Percentiles rank a stretch among this genome's conserved stretches.
Evolutionary conservation across 1,140 invertebrate species (phyloP).

Genomic region (Tetramorium simillimum): DNA sequence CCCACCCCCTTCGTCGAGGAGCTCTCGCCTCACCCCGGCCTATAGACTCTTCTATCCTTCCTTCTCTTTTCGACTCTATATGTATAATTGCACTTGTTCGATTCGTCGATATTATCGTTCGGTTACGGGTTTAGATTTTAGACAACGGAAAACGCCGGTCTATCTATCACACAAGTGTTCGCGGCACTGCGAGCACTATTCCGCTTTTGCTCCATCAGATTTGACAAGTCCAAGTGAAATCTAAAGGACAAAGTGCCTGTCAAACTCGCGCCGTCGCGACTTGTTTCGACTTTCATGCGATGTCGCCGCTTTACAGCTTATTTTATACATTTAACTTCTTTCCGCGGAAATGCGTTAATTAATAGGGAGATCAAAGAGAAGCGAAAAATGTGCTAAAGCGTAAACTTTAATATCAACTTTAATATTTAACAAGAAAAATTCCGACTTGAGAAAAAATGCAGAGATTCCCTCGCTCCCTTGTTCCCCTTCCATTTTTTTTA

Average conservation of each 20-base stretch:
- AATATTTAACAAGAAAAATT: background rate
- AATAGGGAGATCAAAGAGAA: background rate
- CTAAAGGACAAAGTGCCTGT: background rate
- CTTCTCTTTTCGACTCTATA: background rate
- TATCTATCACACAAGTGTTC: background rate
- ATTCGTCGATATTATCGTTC: background rate
- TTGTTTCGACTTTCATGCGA: background rate
- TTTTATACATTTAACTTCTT: background rate
- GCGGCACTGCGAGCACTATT: background rate
- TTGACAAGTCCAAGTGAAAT: background rate
- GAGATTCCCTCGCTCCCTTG: background rate
- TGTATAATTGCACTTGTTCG: background rate
- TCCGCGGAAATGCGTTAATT: background rate
- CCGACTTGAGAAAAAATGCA: background rate
- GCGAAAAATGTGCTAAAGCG: background rate
- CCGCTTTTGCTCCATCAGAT: background rate
- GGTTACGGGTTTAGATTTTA: background rate
- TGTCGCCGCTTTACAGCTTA: background rate
- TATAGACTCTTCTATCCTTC: conserved; percentile 34
- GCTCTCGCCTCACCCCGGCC: conserved; percentile 56
- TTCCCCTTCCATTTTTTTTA: background rate
- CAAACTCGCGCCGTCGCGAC: background rate
- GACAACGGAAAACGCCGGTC: background rate
- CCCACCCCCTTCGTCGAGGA: conserved; percentile 64
- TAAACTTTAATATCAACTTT: background rate